These are phyloP conservation scores for Myrmecobius fasciatus DNA, from an alignment of 2,113 vertebrate genomes.

Conservation along the genomic window DNA sequence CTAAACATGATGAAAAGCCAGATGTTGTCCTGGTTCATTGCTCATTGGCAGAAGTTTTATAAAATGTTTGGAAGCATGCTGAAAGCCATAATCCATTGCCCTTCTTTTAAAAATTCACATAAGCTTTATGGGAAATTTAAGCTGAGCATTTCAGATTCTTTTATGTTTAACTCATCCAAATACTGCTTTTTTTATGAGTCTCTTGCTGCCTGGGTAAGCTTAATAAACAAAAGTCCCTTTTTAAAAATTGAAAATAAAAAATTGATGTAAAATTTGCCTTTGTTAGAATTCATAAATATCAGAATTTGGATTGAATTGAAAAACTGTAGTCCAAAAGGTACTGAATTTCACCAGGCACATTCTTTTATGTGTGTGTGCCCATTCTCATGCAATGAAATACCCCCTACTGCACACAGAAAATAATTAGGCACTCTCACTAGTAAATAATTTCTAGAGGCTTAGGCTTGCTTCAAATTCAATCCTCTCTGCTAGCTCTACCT, in stretches of 20 bases:
- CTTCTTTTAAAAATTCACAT: not conserved
- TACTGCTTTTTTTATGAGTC: not conserved
- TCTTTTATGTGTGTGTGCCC: not conserved
- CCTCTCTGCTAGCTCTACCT: not conserved
- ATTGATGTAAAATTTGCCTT: not conserved
- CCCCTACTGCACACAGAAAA: not conserved
- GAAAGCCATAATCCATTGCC: not conserved
- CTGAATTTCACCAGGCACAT: not conserved
- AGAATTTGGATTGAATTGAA: not conserved
- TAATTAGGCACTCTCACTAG: not conserved
- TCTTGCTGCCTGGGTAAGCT: not conserved
- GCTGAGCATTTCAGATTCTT: not conserved
- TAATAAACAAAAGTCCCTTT: not conserved
- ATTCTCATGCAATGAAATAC: slow-evolving; percentile 30
- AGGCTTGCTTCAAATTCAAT: not conserved
- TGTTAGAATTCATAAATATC: not conserved
- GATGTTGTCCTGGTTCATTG: not conserved
- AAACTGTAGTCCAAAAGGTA: not conserved
- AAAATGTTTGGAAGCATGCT: not conserved
- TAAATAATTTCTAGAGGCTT: not conserved
- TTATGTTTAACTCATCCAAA: not conserved
- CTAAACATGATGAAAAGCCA: not conserved
- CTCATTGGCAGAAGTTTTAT: not conserved
- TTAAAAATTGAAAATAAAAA: not conserved
- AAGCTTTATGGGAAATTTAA: slow-evolving; percentile 1